Conservation (phyloP, 2,888 invertebrate genomes). For the Fragum fragum region DNA sequence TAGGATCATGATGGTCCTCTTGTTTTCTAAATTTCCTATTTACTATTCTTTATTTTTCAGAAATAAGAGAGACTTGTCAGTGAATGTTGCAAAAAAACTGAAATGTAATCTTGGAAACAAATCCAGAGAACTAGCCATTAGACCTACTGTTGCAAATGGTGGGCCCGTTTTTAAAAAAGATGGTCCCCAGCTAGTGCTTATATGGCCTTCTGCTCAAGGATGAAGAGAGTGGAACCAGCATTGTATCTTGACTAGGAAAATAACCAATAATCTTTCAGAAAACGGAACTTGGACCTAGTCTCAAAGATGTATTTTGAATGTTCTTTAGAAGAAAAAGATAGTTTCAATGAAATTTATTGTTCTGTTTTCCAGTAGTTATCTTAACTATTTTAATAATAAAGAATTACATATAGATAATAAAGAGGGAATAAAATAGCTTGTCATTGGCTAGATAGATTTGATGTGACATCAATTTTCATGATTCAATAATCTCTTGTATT, state of each 20-base stretch:
- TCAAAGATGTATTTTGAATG: neutral
- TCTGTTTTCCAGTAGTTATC: too few species aligned
- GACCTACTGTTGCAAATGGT: conserved; percentile 87
- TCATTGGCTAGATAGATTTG: too few species aligned
- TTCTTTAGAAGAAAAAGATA: too few species aligned
- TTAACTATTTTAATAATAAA: too few species aligned
- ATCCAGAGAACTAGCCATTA: conserved; percentile 89
- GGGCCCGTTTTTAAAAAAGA: conserved; percentile 86
- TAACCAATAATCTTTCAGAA: conserved; percentile 16
- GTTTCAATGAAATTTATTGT: too few species aligned
- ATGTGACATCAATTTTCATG: too few species aligned
- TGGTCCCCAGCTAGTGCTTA: conserved; percentile 82
- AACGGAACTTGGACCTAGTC: neutral
- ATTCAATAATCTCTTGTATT: too few species aligned
- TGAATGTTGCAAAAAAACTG: conserved; percentile 91
- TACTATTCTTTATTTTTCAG: too few species aligned
- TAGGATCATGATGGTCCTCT: too few species aligned
- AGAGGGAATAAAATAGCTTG: too few species aligned
- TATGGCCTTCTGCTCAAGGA: conserved; percentile 78
- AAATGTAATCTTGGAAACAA: conserved; percentile 95
- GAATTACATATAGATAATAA: too few species aligned
- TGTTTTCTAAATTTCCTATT: too few species aligned
- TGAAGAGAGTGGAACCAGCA: conserved; percentile 13
- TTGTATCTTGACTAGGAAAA: conserved; percentile 12
- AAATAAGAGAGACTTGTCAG: conserved; percentile 92